Evolutionary conservation across 2,888 invertebrate genomes (phyloP).

Genomic region (Vesta saturnalis): DNA sequence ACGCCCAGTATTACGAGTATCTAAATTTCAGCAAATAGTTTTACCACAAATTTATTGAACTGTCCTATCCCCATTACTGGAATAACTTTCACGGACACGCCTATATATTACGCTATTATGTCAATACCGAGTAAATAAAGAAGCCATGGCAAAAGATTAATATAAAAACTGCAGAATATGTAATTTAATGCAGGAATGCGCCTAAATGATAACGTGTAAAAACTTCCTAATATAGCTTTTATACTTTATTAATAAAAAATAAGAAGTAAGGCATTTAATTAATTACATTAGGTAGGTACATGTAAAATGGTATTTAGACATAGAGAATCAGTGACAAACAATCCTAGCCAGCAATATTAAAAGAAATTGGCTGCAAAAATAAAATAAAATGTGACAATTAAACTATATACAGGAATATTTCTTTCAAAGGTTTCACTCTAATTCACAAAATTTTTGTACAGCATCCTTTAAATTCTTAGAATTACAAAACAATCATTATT

Average conservation of each 20-base stretch:
- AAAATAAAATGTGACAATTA: too few relatives aligned
- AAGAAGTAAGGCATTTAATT: too few relatives aligned
- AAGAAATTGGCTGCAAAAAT: too few relatives aligned
- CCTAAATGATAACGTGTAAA: constrained; percentile 1
- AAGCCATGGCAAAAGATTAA: constrained; percentile 32
- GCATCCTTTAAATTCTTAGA: too few relatives aligned
- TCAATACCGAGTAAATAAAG: constrained; percentile 33
- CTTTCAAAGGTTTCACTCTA: too few relatives aligned
- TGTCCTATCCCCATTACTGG: constrained; percentile 26
- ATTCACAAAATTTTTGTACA: too few relatives aligned
- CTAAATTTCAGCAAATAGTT: constrained; percentile 16
- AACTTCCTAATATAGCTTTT: background rate
- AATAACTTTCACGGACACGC: constrained; percentile 24
- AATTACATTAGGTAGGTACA: too few relatives aligned
- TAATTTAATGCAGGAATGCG: constrained; percentile 6
- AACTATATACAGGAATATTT: too few relatives aligned
- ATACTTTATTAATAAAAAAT: background rate
- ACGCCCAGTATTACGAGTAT: constrained; percentile 16
- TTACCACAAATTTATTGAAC: constrained; percentile 17
- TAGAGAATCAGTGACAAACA: too few relatives aligned
- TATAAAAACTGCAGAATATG: constrained; percentile 16
- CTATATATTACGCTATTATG: constrained; percentile 37
- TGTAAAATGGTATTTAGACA: too few relatives aligned
- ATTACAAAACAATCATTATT: too few relatives aligned
- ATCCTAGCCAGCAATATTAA: too few relatives aligned